Conservation (phyloP, 2,888 invertebrate genomes). For the Zygogramma bicolorata region DNA sequence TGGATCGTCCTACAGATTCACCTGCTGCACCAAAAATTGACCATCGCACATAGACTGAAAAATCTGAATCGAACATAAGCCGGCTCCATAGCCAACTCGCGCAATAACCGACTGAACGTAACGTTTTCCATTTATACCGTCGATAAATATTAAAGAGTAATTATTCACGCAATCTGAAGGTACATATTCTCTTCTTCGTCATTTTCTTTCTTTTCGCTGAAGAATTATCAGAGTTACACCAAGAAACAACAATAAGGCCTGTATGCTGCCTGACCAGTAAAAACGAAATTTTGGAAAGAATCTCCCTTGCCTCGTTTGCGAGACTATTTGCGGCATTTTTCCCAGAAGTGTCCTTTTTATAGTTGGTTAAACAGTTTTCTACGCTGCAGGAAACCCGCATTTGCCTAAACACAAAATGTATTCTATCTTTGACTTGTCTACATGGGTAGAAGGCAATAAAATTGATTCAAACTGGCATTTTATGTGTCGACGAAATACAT, state of each 20-base stretch:
- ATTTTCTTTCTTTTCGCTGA: no score
- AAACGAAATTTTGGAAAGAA: background rate
- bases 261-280: background rate
- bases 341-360: background rate
- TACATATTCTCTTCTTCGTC: no score
- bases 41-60: no score
- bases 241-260: background rate
- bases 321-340: background rate
- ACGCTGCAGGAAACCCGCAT: background rate
- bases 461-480: slow-evolving; percentile 6
- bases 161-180: no score
- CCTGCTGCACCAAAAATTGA: no score
- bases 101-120: no score
- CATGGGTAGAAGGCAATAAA: background rate
- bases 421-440: background rate
- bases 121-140: no score
- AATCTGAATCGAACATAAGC: no score
- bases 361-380: background rate
- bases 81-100: no score
- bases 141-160: no score
- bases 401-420: slow-evolving; percentile 1
- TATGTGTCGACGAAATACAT: background rate
- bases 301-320: background rate
- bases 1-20: no score
- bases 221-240: no score